These are phyloP conservation scores for Nomada flava DNA, from an alignment of 2,888 invertebrate genomes.

Conservation along the genomic window DNA sequence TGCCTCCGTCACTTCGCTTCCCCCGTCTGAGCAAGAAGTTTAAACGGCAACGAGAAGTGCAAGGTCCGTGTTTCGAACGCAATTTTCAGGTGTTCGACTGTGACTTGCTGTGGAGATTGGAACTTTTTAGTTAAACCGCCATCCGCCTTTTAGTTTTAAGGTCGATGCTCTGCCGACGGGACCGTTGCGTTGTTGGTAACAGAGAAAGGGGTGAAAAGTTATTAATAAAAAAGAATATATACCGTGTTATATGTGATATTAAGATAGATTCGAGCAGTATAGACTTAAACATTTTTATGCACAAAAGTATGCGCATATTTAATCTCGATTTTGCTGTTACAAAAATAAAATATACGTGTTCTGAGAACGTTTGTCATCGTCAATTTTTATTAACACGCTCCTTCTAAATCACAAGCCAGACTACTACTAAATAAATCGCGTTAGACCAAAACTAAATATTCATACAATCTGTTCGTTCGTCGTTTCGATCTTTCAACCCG, in stretches of 20 bases:
- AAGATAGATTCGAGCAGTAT: no score
- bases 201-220: no score
- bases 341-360: no score
- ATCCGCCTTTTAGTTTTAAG: neutral
- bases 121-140: neutral
- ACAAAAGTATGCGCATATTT: no score
- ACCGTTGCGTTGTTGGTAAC: neutral
- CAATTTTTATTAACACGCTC: no score
- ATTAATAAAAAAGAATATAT: no score
- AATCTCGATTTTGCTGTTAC: no score
- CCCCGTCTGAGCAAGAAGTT: neutral
- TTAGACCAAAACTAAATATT: conserved; percentile 28
- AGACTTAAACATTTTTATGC: no score
- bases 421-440: neutral
- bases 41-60: conserved; percentile 1
- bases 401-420: no score
- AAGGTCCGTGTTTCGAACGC: neutral
- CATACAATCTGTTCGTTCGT: conserved; percentile 19
- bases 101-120: neutral
- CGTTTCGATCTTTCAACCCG: conserved; percentile 26
- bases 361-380: no score
- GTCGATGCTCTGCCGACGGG: neutral
- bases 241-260: no score
- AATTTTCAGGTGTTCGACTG: neutral
- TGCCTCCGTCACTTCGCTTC: neutral